phyloP scores from a whole-genome alignment of 1,140 invertebrate species.

The Ips nitidus region DNA sequence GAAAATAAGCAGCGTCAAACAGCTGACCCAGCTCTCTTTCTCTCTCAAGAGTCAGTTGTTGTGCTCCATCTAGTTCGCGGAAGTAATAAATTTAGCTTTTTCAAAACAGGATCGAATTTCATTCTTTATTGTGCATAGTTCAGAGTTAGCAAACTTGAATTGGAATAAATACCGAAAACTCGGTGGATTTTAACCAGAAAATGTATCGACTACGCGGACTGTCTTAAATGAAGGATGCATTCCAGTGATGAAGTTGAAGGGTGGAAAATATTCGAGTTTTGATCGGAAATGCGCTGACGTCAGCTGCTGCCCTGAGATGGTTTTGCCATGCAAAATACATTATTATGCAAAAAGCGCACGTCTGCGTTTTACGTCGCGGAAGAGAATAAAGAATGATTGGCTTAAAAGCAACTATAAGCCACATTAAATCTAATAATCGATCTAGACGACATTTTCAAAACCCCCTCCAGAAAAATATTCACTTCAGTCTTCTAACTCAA shows the following conservation, averaged over 20 bases:
- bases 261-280: neutral
- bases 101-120: neutral
- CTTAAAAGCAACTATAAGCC: neutral
- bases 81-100: slow-evolving; percentile 3
- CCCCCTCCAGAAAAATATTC: neutral
- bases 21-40: neutral
- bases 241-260: neutral
- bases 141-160: neutral
- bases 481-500: neutral
- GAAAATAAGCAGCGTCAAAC: neutral
- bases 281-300: neutral
- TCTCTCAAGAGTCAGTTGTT: slow-evolving; percentile 1
- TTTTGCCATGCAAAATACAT: neutral
- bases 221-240: neutral
- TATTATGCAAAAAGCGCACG: neutral
- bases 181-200: neutral
- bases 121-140: neutral
- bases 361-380: neutral
- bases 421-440: slow-evolving; percentile 1
- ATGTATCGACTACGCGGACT: neutral
- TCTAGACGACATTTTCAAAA: neutral
- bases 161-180: neutral
- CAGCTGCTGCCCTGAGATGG: neutral
- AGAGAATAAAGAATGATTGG: neutral
- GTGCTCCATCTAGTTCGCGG: neutral